Evolutionary conservation across 2,797 vertebrate species (phyloP), one percentile per base, ranked within the genome.

Genomic region (Hippopotamyrus pictus): DNA sequence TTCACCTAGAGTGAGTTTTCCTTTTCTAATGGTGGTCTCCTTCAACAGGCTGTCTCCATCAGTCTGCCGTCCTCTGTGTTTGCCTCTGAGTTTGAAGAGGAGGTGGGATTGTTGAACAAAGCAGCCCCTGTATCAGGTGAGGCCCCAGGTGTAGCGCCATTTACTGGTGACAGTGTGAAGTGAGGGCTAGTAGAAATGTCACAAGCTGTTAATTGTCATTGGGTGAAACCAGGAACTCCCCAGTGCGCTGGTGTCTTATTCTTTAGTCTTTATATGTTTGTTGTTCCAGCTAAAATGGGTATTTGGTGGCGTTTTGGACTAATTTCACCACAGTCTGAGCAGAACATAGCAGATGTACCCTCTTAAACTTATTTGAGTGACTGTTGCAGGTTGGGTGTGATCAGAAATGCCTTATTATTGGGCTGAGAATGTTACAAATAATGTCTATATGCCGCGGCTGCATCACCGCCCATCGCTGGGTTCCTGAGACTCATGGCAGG

Each of bases 51-150:
- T 4, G 89, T 95, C 0, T 94, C 95, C 87, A 97, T 99, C 94
- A 97, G 97, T 3, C 95, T 99, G 91, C 99, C 98, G 1, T 99
- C 99, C 0, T 99, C 99, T 0, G 98, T 99, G 86, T 99, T 99
- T 90, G 99, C 99, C 33, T 98, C 99, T 0, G 98, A 98, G 92
- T 99, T 99, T 94, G 99, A 99, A 92, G 99, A 99, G 92, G 96
- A 97, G 83, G 96, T 99, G n/a, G 99, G 99, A 89, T 94, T 99
- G 19, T 95, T 99, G 94, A 99, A 99, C 94, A 99, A 99, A 96
- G 99, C 99, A 12, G 99, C 98, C 92, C 98, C 99, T 0, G 90
- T 99, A 93, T 97, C 97, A 96, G 98, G 99, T 99, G 93, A 93
- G 91, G 1, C 0, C 29, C 46, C 25, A 12, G 22, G 37, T 1